These are phyloP conservation scores for Eumaeus atala DNA, from an alignment of 1,140 invertebrate species.

Conservation along the genomic window DNA sequence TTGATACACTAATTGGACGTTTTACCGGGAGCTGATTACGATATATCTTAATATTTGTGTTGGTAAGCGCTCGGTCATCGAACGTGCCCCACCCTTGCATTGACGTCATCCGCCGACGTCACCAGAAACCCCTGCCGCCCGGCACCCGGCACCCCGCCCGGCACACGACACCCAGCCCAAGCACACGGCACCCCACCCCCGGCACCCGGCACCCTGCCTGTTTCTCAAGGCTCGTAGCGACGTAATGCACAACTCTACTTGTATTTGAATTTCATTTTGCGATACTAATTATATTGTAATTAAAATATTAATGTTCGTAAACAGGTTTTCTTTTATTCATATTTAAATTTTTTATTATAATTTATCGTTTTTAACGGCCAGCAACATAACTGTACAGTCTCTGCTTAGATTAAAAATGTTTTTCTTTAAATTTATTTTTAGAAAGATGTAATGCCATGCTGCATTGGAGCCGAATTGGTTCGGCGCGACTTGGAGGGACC, in stretches of 20 bases:
- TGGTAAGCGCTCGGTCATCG: constrained; percentile 16
- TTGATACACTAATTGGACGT: too few species aligned
- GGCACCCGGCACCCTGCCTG: neutral
- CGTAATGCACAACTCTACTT: neutral
- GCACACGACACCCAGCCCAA: neutral
- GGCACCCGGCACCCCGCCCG: neutral
- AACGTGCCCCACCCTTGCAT: constrained; percentile 48
- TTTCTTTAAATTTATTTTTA: too few species aligned
- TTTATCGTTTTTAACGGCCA: too few species aligned
- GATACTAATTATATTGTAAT: neutral
- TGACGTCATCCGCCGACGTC: constrained; percentile 64
- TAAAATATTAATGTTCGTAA: neutral
- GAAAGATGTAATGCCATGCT: too few species aligned
- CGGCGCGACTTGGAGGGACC: too few species aligned
- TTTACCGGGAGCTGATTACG: too few species aligned
- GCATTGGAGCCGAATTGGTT: too few species aligned
- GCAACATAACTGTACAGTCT: too few species aligned
- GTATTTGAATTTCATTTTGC: neutral
- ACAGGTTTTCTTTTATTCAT: too few species aligned
- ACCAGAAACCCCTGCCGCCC: constrained; percentile 15
- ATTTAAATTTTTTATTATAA: too few species aligned
- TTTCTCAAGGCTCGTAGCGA: neutral
- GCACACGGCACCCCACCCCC: neutral
- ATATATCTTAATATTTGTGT: neutral
- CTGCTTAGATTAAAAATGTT: too few species aligned